phyloP scores from a whole-genome alignment of 2,797 vertebrate species.

The Sebastes vulpes region DNA sequence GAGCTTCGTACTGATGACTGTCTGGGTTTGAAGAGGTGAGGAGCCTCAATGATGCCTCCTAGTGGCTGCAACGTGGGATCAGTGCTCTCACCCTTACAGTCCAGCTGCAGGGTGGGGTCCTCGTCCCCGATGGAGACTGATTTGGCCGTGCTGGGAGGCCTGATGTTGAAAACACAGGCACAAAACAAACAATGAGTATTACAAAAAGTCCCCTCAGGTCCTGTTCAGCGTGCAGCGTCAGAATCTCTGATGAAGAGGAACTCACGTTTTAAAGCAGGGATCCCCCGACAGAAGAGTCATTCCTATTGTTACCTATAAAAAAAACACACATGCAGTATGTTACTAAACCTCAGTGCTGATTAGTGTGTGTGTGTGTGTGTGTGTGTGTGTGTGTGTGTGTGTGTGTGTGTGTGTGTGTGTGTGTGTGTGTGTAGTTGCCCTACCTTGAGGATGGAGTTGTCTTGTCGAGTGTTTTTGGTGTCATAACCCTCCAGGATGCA shows the following conservation, averaged over 20 bases:
- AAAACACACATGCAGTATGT: background rate
- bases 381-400: background rate
- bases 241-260: slow-evolving; percentile 21
- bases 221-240: rapidly evolving
- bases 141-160: slow-evolving; percentile 92
- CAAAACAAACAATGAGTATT: background rate
- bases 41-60: slow-evolving; percentile 59
- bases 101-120: slow-evolving; percentile 92
- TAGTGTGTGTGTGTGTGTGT: background rate
- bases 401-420: background rate
- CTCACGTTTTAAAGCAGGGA: slow-evolving; percentile 99
- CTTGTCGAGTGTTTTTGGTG: slow-evolving; percentile 95
- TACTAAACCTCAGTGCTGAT: background rate
- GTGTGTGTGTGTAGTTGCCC: background rate
- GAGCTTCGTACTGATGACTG: slow-evolving; percentile 49
- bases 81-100: slow-evolving; percentile 94
- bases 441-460: slow-evolving; percentile 97
- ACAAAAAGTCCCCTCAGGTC: too few relatives aligned
- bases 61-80: slow-evolving; percentile 44
- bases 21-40: slow-evolving; percentile 27
- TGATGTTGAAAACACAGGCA: slow-evolving; percentile 32
- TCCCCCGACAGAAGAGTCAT: slow-evolving; percentile 96
- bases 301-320: slow-evolving; percentile 90
- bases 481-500: slow-evolving; percentile 96
- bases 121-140: slow-evolving; percentile 88